Percentiles rank a stretch among this genome's conserved stretches.
These are phyloP conservation scores for Caenorhabditis inopinata DNA, from an alignment of 1,140 invertebrate genomes.

Conservation along the genomic window DNA sequence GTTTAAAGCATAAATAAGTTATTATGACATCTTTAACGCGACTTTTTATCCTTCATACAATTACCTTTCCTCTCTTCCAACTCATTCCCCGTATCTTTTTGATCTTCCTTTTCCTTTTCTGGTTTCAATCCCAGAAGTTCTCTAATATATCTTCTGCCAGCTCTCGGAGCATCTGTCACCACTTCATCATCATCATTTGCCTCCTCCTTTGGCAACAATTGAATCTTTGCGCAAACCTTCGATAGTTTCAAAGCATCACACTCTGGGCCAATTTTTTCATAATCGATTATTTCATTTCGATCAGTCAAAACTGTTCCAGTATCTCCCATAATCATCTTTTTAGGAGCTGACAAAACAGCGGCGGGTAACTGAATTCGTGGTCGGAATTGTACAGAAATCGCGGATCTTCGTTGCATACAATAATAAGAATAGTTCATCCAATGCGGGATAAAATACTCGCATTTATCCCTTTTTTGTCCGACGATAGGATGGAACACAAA, in stretches of 20 bases:
- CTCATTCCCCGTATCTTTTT: background rate
- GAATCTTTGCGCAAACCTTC: background rate
- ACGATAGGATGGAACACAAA: slow-evolving; percentile 73
- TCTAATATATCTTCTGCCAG: background rate
- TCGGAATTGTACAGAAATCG: slow-evolving; percentile 39
- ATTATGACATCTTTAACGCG: no score
- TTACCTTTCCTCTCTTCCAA: background rate
- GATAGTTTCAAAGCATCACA: background rate
- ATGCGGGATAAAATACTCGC: slow-evolving; percentile 66
- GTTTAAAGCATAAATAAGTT: no score
- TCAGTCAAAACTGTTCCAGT: background rate
- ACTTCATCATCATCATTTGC: background rate
- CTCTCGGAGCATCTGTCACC: background rate
- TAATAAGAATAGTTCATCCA: slow-evolving; percentile 66
- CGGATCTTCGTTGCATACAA: slow-evolving; percentile 41
- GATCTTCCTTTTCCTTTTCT: background rate
- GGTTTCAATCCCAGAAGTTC: background rate
- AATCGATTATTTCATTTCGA: background rate
- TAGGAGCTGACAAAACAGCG: background rate
- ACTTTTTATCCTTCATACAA: background rate
- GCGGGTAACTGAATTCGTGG: slow-evolving; percentile 47
- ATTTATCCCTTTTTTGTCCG: slow-evolving; percentile 20
- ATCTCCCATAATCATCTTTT: background rate
- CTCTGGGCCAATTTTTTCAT: background rate
- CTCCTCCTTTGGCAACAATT: background rate